phyloP scores from a whole-genome alignment of 2,888 invertebrate species.

The Vandiemenella viatica region DNA sequence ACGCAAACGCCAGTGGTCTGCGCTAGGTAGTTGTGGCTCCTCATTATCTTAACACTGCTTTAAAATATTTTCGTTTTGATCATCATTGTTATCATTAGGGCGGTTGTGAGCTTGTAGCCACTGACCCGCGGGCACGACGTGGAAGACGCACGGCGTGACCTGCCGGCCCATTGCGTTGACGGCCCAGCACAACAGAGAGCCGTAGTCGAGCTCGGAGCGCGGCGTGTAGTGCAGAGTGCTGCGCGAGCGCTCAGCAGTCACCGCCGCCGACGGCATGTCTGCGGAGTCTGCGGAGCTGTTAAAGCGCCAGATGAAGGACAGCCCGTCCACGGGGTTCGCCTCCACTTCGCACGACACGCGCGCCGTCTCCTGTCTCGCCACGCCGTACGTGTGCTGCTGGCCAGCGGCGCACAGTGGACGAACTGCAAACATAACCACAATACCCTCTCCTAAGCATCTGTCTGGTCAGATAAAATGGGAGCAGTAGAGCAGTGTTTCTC shows the following conservation, averaged over 20 bases:
- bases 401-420: slow-evolving; percentile 66
- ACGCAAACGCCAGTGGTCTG: too few relatives aligned
- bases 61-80: too few relatives aligned
- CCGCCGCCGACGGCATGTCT: slow-evolving; percentile 56
- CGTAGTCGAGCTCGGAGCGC: slow-evolving; percentile 65
- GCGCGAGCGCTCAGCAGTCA: slow-evolving; percentile 17
- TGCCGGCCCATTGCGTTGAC: slow-evolving; percentile 71
- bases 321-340: slow-evolving; percentile 67
- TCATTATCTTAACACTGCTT: too few relatives aligned
- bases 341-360: slow-evolving; percentile 71
- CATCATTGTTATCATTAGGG: too few relatives aligned
- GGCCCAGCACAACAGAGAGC: slow-evolving; percentile 48
- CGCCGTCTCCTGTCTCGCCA: slow-evolving; percentile 65
- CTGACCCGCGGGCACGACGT: slow-evolving; percentile 88
- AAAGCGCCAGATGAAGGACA: slow-evolving; percentile 74
- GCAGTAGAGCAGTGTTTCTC: too few relatives aligned
- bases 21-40: too few relatives aligned
- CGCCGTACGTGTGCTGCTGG: slow-evolving; percentile 65
- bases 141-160: slow-evolving; percentile 74
- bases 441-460: too few relatives aligned
- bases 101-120: too few relatives aligned
- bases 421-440: too few relatives aligned
- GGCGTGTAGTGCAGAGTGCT: slow-evolving; percentile 60
- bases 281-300: slow-evolving; percentile 74
- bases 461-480: too few relatives aligned